Evolutionary conservation across 2,113 vertebrate species (phyloP).

Genomic region (Aix galericulata): DNA sequence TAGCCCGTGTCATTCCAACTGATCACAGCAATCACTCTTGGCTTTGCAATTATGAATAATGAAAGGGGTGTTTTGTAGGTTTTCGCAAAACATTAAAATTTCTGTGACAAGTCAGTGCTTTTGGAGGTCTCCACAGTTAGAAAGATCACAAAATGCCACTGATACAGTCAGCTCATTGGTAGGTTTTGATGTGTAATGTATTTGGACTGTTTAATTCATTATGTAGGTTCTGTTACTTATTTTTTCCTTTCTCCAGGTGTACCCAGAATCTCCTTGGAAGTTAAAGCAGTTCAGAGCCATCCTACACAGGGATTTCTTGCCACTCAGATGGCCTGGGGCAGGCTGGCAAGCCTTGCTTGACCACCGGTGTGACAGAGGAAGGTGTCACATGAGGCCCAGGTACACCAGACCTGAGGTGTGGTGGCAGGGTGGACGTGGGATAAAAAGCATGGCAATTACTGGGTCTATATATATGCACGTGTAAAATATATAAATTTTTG

Average conservation of each 20-base stretch:
- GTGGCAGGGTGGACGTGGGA: background rate
- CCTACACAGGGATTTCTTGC: background rate
- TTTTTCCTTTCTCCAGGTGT: background rate
- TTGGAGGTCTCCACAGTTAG: background rate
- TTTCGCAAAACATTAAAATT: background rate
- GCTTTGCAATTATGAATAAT: background rate
- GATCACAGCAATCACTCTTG: background rate
- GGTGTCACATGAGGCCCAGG: too few relatives aligned
- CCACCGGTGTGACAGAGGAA: too few relatives aligned
- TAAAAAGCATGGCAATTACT: conserved; percentile 8
- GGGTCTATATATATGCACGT: background rate
- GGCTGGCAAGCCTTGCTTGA: too few relatives aligned
- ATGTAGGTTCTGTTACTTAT: background rate
- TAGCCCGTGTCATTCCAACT: background rate
- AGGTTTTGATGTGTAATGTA: background rate
- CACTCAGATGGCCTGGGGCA: background rate
- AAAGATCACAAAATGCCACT: background rate
- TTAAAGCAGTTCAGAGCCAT: background rate
- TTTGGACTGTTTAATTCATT: background rate
- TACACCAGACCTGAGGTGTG: too few relatives aligned
- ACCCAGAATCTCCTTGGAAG: background rate
- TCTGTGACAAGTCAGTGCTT: background rate
- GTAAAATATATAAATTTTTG: background rate
- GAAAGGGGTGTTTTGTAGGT: background rate
- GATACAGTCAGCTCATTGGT: background rate